These are phyloP conservation scores for Cybosia mesomella DNA, from an alignment of 2,888 invertebrate species.

Conservation along the genomic window DNA sequence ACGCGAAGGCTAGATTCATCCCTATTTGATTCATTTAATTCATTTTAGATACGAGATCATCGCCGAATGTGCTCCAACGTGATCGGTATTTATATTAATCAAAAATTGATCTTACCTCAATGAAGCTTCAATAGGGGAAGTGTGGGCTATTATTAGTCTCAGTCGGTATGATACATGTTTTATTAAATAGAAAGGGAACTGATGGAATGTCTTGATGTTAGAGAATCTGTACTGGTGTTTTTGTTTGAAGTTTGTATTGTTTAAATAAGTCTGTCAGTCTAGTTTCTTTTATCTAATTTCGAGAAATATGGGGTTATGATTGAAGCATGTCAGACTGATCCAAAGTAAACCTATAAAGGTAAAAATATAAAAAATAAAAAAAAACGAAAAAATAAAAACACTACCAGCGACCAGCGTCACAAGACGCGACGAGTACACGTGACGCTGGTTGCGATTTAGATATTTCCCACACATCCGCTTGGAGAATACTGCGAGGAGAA, in stretches of 20 bases:
- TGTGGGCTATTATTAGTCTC: conserved; percentile 1
- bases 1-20: neutral
- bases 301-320: neutral
- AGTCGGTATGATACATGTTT: neutral
- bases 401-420: no score
- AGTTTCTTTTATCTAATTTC: neutral
- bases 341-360: neutral
- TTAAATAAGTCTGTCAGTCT: neutral
- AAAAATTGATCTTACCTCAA: neutral
- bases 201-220: neutral
- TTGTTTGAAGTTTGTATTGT: neutral
- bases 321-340: no score
- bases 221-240: neutral
- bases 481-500: no score
- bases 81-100: neutral
- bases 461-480: no score
- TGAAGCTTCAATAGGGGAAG: neutral
- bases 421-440: no score
- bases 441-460: no score
- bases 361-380: no score
- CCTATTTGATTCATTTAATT: neutral
- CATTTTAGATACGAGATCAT: neutral
- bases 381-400: no score
- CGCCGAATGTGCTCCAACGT: neutral
- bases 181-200: neutral